Evolutionary conservation across 2,113 vertebrate genomes (phyloP).

Genomic region (Gallinago media): DNA sequence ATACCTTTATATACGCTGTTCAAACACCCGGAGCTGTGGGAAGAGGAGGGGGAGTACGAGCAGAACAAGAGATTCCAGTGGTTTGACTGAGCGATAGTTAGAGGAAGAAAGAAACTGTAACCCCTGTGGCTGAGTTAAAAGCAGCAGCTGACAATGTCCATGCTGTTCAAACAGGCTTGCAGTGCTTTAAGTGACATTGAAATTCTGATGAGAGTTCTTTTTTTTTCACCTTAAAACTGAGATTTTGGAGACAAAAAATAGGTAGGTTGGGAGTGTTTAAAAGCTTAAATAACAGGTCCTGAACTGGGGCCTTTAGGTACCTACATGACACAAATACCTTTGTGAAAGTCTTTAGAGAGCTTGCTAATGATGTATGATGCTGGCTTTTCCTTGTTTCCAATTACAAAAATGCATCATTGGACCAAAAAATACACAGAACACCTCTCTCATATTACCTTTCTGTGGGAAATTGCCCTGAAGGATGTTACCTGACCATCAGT

Average conservation of each 20-base stretch:
- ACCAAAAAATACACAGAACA: background rate
- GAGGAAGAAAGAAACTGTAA: background rate
- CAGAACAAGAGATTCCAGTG: background rate
- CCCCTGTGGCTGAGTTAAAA: background rate
- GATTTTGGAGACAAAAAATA: background rate
- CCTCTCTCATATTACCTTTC: background rate
- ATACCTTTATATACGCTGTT: constrained; percentile 13
- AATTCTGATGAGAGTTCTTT: background rate
- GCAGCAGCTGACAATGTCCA: background rate
- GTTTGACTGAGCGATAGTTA: background rate
- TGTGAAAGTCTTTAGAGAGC: background rate
- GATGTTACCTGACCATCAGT: background rate
- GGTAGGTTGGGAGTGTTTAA: background rate
- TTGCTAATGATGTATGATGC: background rate
- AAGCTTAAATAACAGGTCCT: background rate
- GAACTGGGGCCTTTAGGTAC: background rate
- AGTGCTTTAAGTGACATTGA: background rate
- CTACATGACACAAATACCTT: background rate
- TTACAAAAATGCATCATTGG: background rate
- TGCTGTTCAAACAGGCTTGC: background rate
- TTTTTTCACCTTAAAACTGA: background rate
- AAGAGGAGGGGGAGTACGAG: background rate
- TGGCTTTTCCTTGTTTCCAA: background rate
- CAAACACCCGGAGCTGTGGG: background rate
- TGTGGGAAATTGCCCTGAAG: background rate